phyloP scores from a whole-genome alignment of 2,113 vertebrate species.

The Beaufortia kweichowensis region DNA sequence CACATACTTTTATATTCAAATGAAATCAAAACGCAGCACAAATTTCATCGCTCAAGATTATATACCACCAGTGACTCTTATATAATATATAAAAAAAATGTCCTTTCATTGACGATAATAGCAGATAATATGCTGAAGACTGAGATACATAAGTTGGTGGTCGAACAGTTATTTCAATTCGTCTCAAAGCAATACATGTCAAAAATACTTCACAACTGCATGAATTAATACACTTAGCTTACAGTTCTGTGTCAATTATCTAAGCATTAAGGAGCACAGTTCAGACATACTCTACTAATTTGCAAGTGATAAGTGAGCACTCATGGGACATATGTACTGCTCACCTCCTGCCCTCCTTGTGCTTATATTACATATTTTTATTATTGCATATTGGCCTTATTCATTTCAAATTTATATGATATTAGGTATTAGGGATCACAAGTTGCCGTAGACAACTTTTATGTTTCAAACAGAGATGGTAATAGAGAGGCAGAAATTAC shows the following conservation, averaged over 20 bases:
- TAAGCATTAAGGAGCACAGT: conserved; percentile 24
- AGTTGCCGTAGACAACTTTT: neutral
- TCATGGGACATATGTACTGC: conserved; percentile 38
- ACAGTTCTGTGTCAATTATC: conserved; percentile 33
- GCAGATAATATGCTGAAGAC: neutral
- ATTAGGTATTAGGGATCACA: neutral
- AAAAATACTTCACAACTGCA: neutral
- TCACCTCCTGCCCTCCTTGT: conserved; percentile 33
- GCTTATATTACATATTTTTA: conserved; percentile 36
- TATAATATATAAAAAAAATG: no score
- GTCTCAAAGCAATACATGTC: neutral
- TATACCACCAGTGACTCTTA: no score
- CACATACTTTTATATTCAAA: conserved; percentile 57
- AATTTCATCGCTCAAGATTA: neutral
- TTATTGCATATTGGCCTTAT: conserved; percentile 1
- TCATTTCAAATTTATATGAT: neutral
- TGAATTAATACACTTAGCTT: conserved; percentile 26
- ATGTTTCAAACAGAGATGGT: no score
- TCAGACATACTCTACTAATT: conserved; percentile 46
- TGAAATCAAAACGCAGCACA: conserved; percentile 45
- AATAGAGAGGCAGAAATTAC: no score
- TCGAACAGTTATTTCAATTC: neutral
- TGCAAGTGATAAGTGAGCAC: conserved; percentile 38
- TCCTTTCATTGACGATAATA: neutral
- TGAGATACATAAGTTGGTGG: neutral